Evolutionary conservation across 2,888 invertebrate species (phyloP), one percentile per base, ranked within the genome.

Genomic region (Ernsta delagoae): DNA sequence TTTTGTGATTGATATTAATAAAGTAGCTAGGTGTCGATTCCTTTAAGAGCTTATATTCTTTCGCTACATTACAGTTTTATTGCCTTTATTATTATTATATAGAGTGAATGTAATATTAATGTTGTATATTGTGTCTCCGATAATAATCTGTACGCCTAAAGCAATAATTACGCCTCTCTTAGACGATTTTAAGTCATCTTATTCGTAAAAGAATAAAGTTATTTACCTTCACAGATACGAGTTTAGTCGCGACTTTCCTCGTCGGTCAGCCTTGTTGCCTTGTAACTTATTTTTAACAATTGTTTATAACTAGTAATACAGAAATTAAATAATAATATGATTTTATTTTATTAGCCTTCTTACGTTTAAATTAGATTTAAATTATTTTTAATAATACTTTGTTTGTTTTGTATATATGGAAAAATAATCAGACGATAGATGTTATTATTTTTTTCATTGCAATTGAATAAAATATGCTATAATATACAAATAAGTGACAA

Each of bases 131-230:
- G 75, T 83, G 80, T 77, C 73, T 76, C 79, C 75, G 77, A 82
- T 84, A 83, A 80, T 81, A 82, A 83, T 79, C 72, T 73, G 74
- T 82, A 80, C 77, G 80, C 79, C 75, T 76, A 83, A 83, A 86
- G 85, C 84, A 88, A 87, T 86, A 85, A 84, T 77, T 77, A 77
- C 75, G 84, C 83, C 85, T 85, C 79, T 73, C 74, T 77, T 77
- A 81, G 78, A 80, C 76, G 74, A 74, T 75, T 77, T 76, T 78
- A 80, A 75, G 73, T 75, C 72, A 70, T 73, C 41, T 70, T 73
- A 70, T 74, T 75, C 71, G 72, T 76, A 75, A 73, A 75, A 72
- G 70, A 73, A 71, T 73, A 72, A 70, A 73, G 67, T 71, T 74
- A 74, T 74, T 70, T 56, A 66, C 70, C 63, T 71, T 73, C 69